Conservation (phyloP, 2,888 invertebrate genomes). For the Myopa testacea region DNA sequence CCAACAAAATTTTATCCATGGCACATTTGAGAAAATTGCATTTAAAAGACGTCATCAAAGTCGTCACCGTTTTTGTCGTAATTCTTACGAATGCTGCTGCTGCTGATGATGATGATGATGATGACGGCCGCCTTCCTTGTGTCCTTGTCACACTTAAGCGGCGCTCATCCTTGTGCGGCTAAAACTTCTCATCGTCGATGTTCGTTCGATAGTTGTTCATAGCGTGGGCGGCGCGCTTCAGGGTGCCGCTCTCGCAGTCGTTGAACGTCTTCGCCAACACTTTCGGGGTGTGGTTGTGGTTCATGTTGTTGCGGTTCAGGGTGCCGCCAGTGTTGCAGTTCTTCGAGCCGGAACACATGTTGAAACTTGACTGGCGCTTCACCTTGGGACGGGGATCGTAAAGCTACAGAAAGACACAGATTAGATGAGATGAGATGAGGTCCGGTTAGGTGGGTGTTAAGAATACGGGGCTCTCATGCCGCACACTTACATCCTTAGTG, state of each 20-base stretch:
- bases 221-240: conserved; percentile 80
- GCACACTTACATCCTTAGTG: conserved; percentile 76
- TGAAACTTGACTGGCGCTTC: conserved; percentile 80
- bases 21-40: conserved; percentile 22
- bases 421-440: neutral
- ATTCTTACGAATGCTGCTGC: too few relatives aligned
- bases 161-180: conserved; percentile 38
- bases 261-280: conserved; percentile 77
- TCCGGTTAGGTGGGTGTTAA: neutral
- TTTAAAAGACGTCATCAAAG: neutral
- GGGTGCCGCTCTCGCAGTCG: conserved; percentile 84
- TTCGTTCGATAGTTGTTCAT: conserved; percentile 72
- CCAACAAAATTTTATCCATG: neutral
- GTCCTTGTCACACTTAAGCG: neutral
- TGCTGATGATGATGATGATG: neutral
- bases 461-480: neutral
- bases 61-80: too few relatives aligned
- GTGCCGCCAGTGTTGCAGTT: conserved; percentile 67
- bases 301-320: conserved; percentile 72
- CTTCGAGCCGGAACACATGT: conserved; percentile 66
- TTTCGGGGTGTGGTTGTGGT: conserved; percentile 76
- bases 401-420: conserved; percentile 56
- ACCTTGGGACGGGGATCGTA: conserved; percentile 67
- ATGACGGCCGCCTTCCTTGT: conserved; percentile 15
- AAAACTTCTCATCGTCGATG: conserved; percentile 68